phyloP scores from a whole-genome alignment of 2,888 invertebrate genomes.

The Nebria salina region DNA sequence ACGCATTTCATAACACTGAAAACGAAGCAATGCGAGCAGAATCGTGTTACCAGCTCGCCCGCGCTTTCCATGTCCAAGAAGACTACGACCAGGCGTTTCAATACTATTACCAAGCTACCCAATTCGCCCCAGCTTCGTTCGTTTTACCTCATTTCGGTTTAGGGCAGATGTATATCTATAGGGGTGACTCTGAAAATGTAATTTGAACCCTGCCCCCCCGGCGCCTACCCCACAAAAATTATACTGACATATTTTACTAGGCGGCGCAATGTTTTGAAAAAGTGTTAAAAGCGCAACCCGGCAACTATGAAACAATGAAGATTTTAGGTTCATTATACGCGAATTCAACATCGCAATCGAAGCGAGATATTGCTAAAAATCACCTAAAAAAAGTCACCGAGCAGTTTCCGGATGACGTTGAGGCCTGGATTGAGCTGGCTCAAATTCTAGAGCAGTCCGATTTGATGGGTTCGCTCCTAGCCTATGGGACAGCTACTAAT shows the following conservation, averaged over 20 bases:
- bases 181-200: slow-evolving; percentile 94
- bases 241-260: slow-evolving; percentile 63
- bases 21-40: slow-evolving; percentile 99
- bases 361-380: slow-evolving; percentile 91
- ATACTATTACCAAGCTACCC: slow-evolving; percentile 98
- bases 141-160: slow-evolving; percentile 97
- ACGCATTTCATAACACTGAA: slow-evolving; percentile 98
- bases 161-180: slow-evolving; percentile 99
- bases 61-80: slow-evolving; percentile 94
- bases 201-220: slow-evolving; percentile 50
- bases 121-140: slow-evolving; percentile 94
- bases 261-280: slow-evolving; percentile 99
- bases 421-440: slow-evolving; percentile 99
- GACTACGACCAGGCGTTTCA: slow-evolving; percentile 99
- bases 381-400: slow-evolving; percentile 96
- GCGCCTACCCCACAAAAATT: slow-evolving; percentile 15
- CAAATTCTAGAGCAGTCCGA: slow-evolving; percentile 98
- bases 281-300: slow-evolving; percentile 95
- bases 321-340: slow-evolving; percentile 98
- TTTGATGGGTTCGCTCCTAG: slow-evolving; percentile 85
- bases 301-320: slow-evolving; percentile 99
- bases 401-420: slow-evolving; percentile 97
- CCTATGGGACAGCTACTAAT: slow-evolving; percentile 92
- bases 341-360: slow-evolving; percentile 86
- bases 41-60: slow-evolving; percentile 96